These are phyloP conservation scores for Morphnarchus princeps DNA, from an alignment of 2,113 vertebrate species.

Conservation along the genomic window DNA sequence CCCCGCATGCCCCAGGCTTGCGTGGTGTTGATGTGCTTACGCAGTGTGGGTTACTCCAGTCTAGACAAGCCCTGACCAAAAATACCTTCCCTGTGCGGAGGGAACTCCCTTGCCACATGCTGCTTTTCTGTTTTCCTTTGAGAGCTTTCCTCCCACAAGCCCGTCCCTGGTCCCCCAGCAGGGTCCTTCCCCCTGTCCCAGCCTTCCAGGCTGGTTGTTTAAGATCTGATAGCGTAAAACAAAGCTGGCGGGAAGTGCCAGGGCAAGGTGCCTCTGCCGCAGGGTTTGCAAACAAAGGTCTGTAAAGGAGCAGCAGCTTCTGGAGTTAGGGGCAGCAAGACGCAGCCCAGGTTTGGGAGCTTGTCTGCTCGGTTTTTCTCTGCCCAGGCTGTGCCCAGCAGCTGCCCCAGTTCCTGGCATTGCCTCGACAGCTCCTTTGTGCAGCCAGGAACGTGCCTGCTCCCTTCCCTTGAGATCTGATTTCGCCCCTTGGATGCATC, in stretches of 20 bases:
- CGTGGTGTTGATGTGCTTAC: background rate
- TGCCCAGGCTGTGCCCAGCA: background rate
- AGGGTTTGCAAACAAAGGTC: background rate
- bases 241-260: background rate
- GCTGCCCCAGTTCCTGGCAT: background rate
- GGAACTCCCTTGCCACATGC: background rate
- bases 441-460: conserved; percentile 30
- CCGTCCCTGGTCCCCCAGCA: background rate
- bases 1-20: background rate
- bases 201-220: background rate
- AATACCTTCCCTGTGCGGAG: background rate
- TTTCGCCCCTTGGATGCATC: conserved; percentile 36
- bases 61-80: conserved; percentile 45
- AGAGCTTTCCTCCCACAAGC: background rate
- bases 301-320: background rate
- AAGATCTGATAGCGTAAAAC: background rate
- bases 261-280: background rate
- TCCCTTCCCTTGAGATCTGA: conserved; percentile 35
- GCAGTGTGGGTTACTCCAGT: background rate
- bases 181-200: background rate
- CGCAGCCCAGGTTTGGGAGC: background rate
- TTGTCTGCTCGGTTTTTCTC: background rate
- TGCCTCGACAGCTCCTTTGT: background rate
- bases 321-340: rapidly evolving
- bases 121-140: background rate